Percentiles rank a stretch among this genome's conserved stretches.
Conservation (phyloP, 37 sponge, comb jelly and placozoan genomes). For the Bolinopsis microptera region DNA sequence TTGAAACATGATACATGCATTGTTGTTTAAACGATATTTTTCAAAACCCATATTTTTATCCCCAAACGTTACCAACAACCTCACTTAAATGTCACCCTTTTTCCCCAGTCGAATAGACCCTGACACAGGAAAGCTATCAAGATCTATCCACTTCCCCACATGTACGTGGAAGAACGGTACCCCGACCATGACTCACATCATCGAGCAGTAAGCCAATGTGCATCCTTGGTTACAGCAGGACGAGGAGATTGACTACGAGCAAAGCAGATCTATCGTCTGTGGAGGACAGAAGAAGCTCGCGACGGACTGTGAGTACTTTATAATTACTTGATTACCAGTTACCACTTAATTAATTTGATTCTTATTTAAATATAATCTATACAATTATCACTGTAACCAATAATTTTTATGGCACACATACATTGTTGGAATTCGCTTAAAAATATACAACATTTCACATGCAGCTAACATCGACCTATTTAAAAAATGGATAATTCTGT, state of each 20-base stretch:
- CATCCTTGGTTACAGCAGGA: slow-evolving; percentile 86
- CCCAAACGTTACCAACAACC: no score
- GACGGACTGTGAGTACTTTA: slow-evolving; percentile 63
- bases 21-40: no score
- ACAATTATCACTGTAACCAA: no score
- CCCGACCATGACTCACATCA: slow-evolving; percentile 84
- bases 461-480: no score
- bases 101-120: slow-evolving; percentile 52
- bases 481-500: no score
- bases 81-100: background rate
- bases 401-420: no score
- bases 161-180: slow-evolving; percentile 95
- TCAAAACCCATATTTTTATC: no score
- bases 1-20: background rate
- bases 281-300: slow-evolving; percentile 85
- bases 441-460: no score
- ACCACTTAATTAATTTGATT: no score
- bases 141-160: slow-evolving; percentile 94
- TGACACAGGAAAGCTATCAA: slow-evolving; percentile 67
- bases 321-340: no score
- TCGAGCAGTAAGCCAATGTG: slow-evolving; percentile 86
- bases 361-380: no score
- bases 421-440: no score
- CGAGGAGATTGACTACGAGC: slow-evolving; percentile 65
- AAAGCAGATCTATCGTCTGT: slow-evolving; percentile 79